Evolutionary conservation across 1,140 invertebrate species (phyloP).

Genomic region (Camponotus vicinus): DNA sequence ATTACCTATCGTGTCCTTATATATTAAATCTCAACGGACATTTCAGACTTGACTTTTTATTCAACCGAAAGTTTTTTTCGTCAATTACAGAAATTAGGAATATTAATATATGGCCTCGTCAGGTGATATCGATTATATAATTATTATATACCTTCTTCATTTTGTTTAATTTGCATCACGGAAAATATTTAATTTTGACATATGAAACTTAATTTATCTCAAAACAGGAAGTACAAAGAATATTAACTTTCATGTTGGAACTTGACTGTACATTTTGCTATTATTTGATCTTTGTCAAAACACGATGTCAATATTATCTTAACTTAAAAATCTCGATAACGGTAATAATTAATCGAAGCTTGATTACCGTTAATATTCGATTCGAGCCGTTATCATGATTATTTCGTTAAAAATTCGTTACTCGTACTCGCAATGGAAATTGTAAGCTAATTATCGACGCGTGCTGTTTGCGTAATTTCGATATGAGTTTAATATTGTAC

Average conservation of each 20-base stretch:
- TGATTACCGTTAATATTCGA: conserved; percentile 60
- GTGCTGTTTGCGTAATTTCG: conserved; percentile 54
- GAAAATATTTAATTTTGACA: background rate
- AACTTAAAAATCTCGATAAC: conserved; percentile 28
- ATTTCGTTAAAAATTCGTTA: conserved; percentile 54
- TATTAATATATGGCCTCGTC: background rate
- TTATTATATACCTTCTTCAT: too few species aligned
- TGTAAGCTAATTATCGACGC: conserved; percentile 60
- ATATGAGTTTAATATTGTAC: conserved; percentile 57
- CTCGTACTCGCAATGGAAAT: conserved; percentile 22
- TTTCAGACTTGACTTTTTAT: background rate
- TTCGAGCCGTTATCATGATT: conserved; percentile 46
- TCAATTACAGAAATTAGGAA: background rate
- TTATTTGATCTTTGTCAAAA: background rate
- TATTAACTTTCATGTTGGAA: background rate
- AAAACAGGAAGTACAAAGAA: background rate
- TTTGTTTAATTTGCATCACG: too few species aligned
- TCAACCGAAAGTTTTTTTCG: background rate
- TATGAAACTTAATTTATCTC: background rate
- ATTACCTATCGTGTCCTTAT: conserved; percentile 19
- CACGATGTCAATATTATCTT: conserved; percentile 17
- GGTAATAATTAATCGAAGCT: conserved; percentile 52
- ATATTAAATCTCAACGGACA: background rate
- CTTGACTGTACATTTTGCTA: background rate
- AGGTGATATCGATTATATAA: too few species aligned